Base-by-base conservation (phyloP, 2,113 vertebrate genomes). In the Boulengeromyrus knoepffleri region DNA sequence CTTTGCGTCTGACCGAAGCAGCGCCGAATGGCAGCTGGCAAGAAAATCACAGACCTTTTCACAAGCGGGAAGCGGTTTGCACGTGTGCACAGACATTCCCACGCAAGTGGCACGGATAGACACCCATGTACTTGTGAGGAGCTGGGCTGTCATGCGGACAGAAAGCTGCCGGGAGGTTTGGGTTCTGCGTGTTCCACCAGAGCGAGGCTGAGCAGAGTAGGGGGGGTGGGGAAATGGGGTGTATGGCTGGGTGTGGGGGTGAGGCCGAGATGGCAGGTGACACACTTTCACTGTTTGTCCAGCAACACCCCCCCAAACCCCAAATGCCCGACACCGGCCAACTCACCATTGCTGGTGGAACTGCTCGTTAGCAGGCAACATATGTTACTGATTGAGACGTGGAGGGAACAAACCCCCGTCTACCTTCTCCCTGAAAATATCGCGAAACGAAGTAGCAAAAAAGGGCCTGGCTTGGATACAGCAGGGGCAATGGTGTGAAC, bases 341-440 rank as follows among this genome's bases (percentile, higher is more conserved):
- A 91, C 87, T 87, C 89, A 36, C 52, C 90, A 39, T 83, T 87
- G 92, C 91, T 70, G 91, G 92, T 70, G 90, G 91, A 93, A 91
- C 90, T 58, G 88, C 66, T 46, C 90, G 90, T 93, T 92, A 95
- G 91, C 93, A 94, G 94, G 94, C 88, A 90, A 91, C 94, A 94
- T 92, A 94, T 94, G 94, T 91, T 93, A 91, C 92, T 94, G 93
- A 95, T 94, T 92, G 92, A 92, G 91, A 91, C 49, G 90, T 88
- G 92, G 53, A 92, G 92, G 93, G 91, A 93, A 90, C 93, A 91
- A 92, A 90, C 92, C 90, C 88, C 91, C 89, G 91, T 92, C 92
- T 93, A 36, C 56, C 56, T 88, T 19, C 87, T 66, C 21, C 27
- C 21, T 53, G 84, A 47, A 86, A 31, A 47, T 42, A 80, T 80